Percentiles rank a stretch among this genome's conserved stretches.
Conservation (phyloP, 2,888 invertebrate species). For the Volucella bombylans region DNA sequence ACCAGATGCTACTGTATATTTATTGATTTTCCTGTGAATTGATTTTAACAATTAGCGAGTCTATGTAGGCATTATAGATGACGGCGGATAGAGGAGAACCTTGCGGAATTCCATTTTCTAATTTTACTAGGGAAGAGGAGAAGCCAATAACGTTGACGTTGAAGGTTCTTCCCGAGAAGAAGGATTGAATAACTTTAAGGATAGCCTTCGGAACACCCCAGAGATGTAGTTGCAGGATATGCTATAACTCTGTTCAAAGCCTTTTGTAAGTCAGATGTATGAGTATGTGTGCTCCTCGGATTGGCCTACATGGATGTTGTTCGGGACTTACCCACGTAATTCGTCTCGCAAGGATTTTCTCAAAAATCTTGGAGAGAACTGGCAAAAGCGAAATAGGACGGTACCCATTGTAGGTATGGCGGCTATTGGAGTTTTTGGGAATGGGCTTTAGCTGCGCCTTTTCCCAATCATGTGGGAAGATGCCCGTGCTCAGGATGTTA, state of each 20-base stretch:
- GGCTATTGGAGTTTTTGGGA: neutral
- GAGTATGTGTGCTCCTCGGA: no score
- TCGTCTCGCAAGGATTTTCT: no score
- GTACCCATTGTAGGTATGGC: neutral
- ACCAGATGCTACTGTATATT: conserved; percentile 11
- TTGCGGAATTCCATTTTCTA: no score
- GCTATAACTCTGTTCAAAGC: no score
- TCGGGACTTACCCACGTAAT: neutral
- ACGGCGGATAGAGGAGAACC: conserved; percentile 4
- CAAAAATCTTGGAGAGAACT: conserved; percentile 22
- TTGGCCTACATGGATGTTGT: no score
- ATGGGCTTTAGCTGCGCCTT: conserved; percentile 11
- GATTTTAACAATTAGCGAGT: neutral
- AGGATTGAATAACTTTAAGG: no score
- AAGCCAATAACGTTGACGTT: no score
- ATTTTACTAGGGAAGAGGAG: no score
- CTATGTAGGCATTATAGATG: conserved; percentile 16
- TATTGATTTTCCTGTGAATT: neutral
- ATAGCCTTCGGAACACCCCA: no score
- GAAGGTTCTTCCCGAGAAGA: no score
- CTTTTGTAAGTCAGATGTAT: conserved; percentile 16
- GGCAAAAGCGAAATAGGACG: conserved; percentile 19
- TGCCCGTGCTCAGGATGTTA: no score
- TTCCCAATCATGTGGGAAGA: conserved; percentile 26
- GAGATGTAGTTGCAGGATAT: no score